phyloP scores from a whole-genome alignment of 2,888 invertebrate species.

The Hirtodrosophila alboralis region DNA sequence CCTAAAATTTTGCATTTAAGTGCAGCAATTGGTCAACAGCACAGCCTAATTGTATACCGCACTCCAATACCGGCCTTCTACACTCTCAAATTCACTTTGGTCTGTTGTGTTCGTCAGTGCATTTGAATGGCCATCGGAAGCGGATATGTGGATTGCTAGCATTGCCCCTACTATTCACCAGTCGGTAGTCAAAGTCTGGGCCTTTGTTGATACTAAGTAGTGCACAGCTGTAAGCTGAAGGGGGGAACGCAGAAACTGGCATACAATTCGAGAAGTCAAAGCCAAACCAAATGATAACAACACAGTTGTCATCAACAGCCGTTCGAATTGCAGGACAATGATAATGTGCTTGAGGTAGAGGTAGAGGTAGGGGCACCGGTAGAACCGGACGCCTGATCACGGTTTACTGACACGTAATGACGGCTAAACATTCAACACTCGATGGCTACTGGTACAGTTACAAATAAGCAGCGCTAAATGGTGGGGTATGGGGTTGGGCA shows the following conservation, averaged over 20 bases:
- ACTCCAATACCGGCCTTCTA: neutral
- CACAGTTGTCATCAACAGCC: conserved; percentile 51
- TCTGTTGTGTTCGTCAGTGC: conserved; percentile 28
- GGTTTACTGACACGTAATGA: conserved; percentile 80
- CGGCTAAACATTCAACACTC: conserved; percentile 73
- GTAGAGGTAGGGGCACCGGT: too few species aligned
- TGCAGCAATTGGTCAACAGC: conserved; percentile 56
- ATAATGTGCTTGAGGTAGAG: too few species aligned
- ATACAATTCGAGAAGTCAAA: conserved; percentile 21
- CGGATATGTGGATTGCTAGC: conserved; percentile 68
- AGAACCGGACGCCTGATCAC: conserved; percentile 48
- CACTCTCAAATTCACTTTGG: conserved; percentile 16
- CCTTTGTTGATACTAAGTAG: conserved; percentile 51
- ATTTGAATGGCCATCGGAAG: conserved; percentile 56
- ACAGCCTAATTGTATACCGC: conserved; percentile 38
- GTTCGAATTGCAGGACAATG: conserved; percentile 30
- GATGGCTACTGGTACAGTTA: conserved; percentile 49
- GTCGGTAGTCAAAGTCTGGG: conserved; percentile 23
- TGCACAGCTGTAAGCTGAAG: conserved; percentile 34
- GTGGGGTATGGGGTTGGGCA: neutral
- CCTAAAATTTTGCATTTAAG: conserved; percentile 43
- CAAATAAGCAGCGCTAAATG: neutral
- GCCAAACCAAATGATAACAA: conserved; percentile 35
- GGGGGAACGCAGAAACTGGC: conserved; percentile 5
- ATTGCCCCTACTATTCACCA: conserved; percentile 24